Conservation (phyloP, 2,888 invertebrate species). For the Cryptophagus acutangulus region DNA sequence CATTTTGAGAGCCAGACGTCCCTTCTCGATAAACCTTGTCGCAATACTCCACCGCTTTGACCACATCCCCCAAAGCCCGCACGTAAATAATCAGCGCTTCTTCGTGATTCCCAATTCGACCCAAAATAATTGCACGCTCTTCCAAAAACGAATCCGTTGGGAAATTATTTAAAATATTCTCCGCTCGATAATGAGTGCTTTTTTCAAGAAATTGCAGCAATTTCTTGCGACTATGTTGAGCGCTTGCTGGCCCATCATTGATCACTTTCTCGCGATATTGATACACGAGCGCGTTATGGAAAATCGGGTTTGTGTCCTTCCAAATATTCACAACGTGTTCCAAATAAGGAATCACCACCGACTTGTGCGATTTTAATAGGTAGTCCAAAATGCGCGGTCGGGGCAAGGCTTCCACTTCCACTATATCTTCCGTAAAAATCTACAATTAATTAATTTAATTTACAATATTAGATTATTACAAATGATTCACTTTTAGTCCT, state of each 20-base stretch:
- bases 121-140: slow-evolving; percentile 91
- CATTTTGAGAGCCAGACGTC: slow-evolving; percentile 30
- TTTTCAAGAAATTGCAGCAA: slow-evolving; percentile 75
- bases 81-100: slow-evolving; percentile 91
- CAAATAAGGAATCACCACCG: slow-evolving; percentile 84
- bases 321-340: slow-evolving; percentile 91
- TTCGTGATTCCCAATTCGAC: slow-evolving; percentile 85
- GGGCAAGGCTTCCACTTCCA: slow-evolving; percentile 85
- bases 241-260: slow-evolving; percentile 47
- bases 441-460: slow-evolving; percentile 27
- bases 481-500: slow-evolving; percentile 59
- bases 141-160: slow-evolving; percentile 82
- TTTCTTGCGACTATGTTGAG: slow-evolving; percentile 56
- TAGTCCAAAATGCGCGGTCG: slow-evolving; percentile 85
- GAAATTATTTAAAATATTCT: slow-evolving; percentile 80
- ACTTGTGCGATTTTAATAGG: slow-evolving; percentile 73
- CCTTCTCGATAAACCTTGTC: slow-evolving; percentile 58
- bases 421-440: slow-evolving; percentile 81
- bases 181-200: slow-evolving; percentile 78
- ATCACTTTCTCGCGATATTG: slow-evolving; percentile 74
- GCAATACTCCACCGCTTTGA: slow-evolving; percentile 82
- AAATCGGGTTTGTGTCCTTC: slow-evolving; percentile 77
- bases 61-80: slow-evolving; percentile 77
- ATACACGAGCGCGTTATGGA: slow-evolving; percentile 87
- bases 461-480: slow-evolving; percentile 2